Evolutionary conservation across 2,113 vertebrate species (phyloP).

Genomic region (Notarius quadriscutis): DNA sequence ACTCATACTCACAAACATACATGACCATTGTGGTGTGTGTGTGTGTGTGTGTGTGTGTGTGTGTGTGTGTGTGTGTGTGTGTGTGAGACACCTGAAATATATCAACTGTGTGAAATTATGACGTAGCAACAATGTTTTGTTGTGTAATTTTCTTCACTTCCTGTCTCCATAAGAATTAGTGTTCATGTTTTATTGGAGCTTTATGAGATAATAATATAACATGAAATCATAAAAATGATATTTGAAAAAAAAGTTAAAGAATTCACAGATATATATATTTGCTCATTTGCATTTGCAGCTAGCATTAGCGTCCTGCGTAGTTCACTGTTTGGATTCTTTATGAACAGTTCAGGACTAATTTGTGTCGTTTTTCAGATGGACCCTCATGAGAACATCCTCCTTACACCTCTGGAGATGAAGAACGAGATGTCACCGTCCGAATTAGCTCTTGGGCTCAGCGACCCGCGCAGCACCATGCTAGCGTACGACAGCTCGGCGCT

Average conservation of each 20-base stretch:
- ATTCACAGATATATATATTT: background rate
- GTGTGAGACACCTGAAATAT: background rate
- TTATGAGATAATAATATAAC: background rate
- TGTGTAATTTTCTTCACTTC: background rate
- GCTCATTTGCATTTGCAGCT: background rate
- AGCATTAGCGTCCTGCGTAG: background rate
- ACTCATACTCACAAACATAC: background rate
- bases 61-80: background rate
- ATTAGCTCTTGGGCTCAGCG: constrained; percentile 87
- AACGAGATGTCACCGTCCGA: constrained; percentile 95
- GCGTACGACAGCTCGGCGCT: constrained; percentile 91
- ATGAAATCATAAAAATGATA: background rate
- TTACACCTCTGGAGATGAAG: constrained; percentile 97
- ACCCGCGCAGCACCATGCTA: constrained; percentile 92
- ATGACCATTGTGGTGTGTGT: background rate
- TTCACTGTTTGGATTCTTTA: background rate
- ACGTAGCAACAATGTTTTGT: background rate
- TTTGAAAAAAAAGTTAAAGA: background rate
- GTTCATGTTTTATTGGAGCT: background rate
- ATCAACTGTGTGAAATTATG: background rate
- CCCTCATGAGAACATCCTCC: constrained; percentile 93
- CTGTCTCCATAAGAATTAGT: background rate
- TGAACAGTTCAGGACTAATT: background rate
- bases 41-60: constrained; percentile 2
- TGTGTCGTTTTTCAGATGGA: constrained; percentile 82